A percentile compares a stretch with the other conserved stretches of the same genome.
phyloP scores from a whole-genome alignment of 2,113 vertebrate genomes.

The Collichthys lucidus region DNA sequence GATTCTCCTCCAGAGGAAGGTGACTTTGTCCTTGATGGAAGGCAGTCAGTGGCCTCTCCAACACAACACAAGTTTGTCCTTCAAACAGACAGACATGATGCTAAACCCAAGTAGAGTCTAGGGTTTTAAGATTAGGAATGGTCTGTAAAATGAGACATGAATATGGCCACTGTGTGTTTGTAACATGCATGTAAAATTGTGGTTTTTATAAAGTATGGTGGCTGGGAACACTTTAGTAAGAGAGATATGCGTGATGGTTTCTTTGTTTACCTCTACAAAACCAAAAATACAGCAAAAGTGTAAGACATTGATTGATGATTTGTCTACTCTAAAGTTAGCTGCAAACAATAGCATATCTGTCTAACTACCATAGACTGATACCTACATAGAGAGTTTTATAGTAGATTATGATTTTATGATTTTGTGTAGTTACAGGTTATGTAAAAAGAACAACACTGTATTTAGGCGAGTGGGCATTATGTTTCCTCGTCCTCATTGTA shows the following conservation, averaged over 20 bases:
- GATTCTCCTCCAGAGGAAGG: conserved; percentile 72
- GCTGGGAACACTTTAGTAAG: neutral
- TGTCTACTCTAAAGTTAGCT: neutral
- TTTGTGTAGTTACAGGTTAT: neutral
- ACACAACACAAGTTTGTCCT: conserved; percentile 35
- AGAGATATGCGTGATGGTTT: neutral
- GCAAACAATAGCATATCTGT: neutral
- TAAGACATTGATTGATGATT: neutral
- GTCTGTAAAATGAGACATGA: neutral
- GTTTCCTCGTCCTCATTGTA: neutral
- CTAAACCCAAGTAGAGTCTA: neutral
- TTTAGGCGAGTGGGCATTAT: too few relatives aligned
- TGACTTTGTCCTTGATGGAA: conserved; percentile 78
- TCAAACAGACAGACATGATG: conserved; percentile 23
- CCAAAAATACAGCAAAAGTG: neutral
- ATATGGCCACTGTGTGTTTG: neutral
- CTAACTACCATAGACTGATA: neutral
- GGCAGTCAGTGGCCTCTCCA: conserved; percentile 57
- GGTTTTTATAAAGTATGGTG: neutral
- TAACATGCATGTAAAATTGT: neutral
- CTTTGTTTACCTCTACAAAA: neutral
- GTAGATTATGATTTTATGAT: neutral
- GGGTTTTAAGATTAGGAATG: neutral
- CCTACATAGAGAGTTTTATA: neutral
- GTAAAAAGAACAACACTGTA: neutral